These are phyloP conservation scores for Arbacia lixula DNA, from an alignment of 53 echinoderm and acorn worm species.

Conservation along the genomic window DNA sequence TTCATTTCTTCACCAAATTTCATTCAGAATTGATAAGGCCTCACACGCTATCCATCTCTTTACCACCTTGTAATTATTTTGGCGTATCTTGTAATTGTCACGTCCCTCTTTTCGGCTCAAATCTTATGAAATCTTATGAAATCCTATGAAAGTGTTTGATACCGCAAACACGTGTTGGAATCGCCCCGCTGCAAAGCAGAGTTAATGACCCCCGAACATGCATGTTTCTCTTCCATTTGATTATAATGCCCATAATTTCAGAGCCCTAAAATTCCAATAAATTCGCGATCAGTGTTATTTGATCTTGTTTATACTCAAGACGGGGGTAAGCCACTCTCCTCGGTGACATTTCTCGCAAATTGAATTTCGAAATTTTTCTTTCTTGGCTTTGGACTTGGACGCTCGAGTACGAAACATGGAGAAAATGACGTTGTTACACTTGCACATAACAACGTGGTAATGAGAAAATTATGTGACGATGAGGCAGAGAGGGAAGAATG, in stretches of 20 bases:
- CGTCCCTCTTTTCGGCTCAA: too few species aligned
- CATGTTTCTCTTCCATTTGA: conserved; percentile 9
- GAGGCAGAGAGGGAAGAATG: conserved; percentile 8
- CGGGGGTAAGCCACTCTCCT: conserved; percentile 10
- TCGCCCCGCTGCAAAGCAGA: too few species aligned
- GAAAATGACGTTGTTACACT: conserved; percentile 37
- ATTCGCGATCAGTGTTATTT: conserved; percentile 7
- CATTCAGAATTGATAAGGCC: too few species aligned
- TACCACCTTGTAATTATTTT: too few species aligned
- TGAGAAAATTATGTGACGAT: conserved; percentile 24
- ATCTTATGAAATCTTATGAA: too few species aligned
- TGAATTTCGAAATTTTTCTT: conserved; percentile 10
- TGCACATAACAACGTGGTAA: conserved; percentile 27
- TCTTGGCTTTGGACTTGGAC: conserved; percentile 5
- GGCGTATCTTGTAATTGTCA: too few species aligned
- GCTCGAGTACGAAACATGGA: conserved; percentile 29
- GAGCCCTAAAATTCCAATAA: conserved; percentile 37
- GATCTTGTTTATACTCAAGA: not conserved
- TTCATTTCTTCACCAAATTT: too few species aligned
- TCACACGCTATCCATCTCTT: too few species aligned
- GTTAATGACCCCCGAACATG: too few species aligned
- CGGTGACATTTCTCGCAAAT: conserved; percentile 10
- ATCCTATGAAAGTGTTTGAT: too few species aligned
- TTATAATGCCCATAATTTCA: conserved; percentile 17
- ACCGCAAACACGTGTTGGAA: too few species aligned